phyloP scores from a whole-genome alignment of 2,797 vertebrate genomes.

The Enteromius viviparus region DNA sequence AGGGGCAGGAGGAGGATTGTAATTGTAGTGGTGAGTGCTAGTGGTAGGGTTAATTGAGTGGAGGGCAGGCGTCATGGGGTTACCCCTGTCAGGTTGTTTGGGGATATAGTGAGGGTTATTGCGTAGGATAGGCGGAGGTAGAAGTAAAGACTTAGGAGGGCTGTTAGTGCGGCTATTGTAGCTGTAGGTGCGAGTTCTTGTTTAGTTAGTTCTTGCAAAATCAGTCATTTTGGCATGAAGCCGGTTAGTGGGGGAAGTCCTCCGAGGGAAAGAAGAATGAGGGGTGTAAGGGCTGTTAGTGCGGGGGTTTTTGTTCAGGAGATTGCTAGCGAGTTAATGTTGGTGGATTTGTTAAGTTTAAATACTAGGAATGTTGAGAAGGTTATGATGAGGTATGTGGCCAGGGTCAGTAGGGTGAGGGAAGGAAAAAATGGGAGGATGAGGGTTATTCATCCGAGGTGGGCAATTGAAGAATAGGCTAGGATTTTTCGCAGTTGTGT shows the following conservation, averaged over 20 bases:
- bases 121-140: slow-evolving; percentile 55
- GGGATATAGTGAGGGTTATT: neutral
- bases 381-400: no score
- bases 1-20: accelerated
- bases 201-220: slow-evolving; percentile 51
- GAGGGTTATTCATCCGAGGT: no score
- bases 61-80: neutral
- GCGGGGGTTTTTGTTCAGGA: no score
- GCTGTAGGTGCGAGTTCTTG: accelerated
- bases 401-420: neutral
- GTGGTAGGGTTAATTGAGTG: accelerated
- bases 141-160: slow-evolving; percentile 57
- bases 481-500: no score
- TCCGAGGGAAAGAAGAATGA: accelerated
- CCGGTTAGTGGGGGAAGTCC: slow-evolving; percentile 48
- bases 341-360: neutral
- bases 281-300: accelerated
- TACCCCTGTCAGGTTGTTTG: accelerated
- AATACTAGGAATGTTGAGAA: no score
- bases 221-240: slow-evolving; percentile 65
- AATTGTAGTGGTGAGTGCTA: accelerated
- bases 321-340: no score
- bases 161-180: accelerated
- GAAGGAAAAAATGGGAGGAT: no score
- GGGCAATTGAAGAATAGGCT: no score